Evolutionary conservation across 2,888 invertebrate genomes (phyloP).

Genomic region (Phymatocera aterrima): DNA sequence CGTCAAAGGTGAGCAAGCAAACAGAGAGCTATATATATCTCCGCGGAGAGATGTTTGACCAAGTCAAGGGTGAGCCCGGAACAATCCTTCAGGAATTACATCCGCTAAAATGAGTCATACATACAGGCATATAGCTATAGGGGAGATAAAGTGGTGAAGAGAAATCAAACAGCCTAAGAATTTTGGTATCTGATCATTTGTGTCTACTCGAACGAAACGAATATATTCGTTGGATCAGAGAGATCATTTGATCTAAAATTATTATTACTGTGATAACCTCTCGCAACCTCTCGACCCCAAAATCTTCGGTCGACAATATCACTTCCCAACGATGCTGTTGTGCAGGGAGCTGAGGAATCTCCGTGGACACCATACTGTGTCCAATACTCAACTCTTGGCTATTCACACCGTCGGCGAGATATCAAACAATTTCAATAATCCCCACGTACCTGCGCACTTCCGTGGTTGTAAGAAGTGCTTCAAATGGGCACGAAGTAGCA

Average conservation of each 20-base stretch:
- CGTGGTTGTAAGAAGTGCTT: conserved; percentile 6
- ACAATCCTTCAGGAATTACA: conserved; percentile 34
- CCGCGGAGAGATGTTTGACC: conserved; percentile 1
- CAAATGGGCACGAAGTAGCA: conserved; percentile 23
- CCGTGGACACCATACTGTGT: background rate
- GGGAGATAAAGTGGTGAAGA: conserved; percentile 1
- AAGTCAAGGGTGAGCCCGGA: conserved; percentile 18
- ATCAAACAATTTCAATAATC: conserved; percentile 4
- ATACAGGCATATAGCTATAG: too few species aligned
- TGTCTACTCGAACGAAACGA: background rate
- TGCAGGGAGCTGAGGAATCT: background rate
- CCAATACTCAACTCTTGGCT: background rate
- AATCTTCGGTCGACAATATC: background rate
- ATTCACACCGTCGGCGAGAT: conserved; percentile 12
- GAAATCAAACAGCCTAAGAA: background rate
- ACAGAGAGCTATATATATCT: background rate
- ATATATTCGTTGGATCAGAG: background rate
- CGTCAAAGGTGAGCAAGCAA: conserved; percentile 31
- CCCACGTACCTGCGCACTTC: background rate
- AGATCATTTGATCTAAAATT: background rate
- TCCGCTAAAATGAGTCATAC: background rate
- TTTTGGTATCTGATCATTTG: background rate
- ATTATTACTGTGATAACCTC: background rate
- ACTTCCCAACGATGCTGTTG: background rate
- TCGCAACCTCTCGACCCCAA: background rate